Evolutionary conservation across 2,113 vertebrate genomes (phyloP), one percentile per base, ranked within the genome.

Genomic region (Gobiocypris rarus): DNA sequence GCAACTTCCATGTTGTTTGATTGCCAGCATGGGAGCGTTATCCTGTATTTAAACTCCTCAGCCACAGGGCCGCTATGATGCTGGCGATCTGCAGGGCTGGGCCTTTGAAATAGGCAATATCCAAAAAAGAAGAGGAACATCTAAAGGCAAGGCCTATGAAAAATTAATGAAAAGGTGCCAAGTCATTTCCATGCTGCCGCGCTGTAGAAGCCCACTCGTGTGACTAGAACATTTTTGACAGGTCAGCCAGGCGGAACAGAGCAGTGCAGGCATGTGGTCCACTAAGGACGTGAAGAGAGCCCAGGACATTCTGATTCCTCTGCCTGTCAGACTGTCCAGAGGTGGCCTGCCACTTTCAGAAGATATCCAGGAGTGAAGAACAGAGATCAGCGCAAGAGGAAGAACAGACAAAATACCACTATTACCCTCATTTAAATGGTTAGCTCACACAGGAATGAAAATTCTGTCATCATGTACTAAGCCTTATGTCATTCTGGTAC

Each of bases 201-300:
- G 28, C 71, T 82, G 84, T 82, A 58, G 81, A 67, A 54, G 81
- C 69, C 74, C 78, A 80, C 38, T 74, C 22, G 8, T 19, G 19
- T 74, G 77, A 88, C 83, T 28, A 80, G 79, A 86, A 54, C 71
- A 56, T 24, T 80, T 85, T 52, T 84, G 85, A 86, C 84, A 86
- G 73, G 84, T 79, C 80, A 78, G 84, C 77, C 70, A 77, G n/a
- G 82, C 74, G 28, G 83, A 87, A 85, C 59, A 76, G 75, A 82
- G 73, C 81, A 56, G 81, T 61, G 54, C 63, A 79, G 54, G 81
- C 85, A 82, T 77, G 83, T 75, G 75, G 77, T 89, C 56, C 81
- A 70, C 71, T 71, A 67, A 65, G 41, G 67, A 73, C 43, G 45
- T 45, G 22, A 26, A 80, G 83, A 73, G 41, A n/a, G 56, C 13